phyloP scores from a whole-genome alignment of 1,140 invertebrate genomes.

The Diprion similis region DNA sequence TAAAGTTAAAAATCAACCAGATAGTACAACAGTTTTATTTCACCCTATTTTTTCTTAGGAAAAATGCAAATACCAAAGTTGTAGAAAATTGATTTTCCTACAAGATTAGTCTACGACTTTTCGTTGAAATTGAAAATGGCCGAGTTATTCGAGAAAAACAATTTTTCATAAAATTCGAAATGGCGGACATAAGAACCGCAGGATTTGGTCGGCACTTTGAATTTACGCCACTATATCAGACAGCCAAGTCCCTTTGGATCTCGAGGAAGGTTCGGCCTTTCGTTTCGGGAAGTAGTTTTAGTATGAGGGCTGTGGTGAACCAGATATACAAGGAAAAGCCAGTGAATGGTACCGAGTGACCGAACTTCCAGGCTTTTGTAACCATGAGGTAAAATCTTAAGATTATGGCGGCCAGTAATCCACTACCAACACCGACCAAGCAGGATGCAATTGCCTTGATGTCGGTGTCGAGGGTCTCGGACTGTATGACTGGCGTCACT shows the following conservation, averaged over 20 bases:
- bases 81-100: no score
- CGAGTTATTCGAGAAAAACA: no score
- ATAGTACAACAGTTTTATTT: no score
- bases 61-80: no score
- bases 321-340: constrained; percentile 65
- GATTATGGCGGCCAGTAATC: constrained; percentile 71
- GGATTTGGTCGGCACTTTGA: no score
- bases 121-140: no score
- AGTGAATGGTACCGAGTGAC: constrained; percentile 70
- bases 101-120: no score
- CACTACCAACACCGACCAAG: constrained; percentile 71
- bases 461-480: constrained; percentile 75
- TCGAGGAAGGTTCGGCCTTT: constrained; percentile 75
- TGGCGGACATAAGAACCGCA: no score
- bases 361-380: constrained; percentile 65
- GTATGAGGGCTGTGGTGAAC: constrained; percentile 65
- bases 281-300: constrained; percentile 76
- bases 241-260: constrained; percentile 34
- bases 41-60: no score
- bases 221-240: constrained; percentile 24
- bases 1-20: no score
- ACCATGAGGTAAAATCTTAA: constrained; percentile 75
- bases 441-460: constrained; percentile 72
- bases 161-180: no score
- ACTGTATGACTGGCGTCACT: constrained; percentile 72